Conservation (phyloP, 2,797 vertebrate genomes). For the Rhincodon typus region DNA sequence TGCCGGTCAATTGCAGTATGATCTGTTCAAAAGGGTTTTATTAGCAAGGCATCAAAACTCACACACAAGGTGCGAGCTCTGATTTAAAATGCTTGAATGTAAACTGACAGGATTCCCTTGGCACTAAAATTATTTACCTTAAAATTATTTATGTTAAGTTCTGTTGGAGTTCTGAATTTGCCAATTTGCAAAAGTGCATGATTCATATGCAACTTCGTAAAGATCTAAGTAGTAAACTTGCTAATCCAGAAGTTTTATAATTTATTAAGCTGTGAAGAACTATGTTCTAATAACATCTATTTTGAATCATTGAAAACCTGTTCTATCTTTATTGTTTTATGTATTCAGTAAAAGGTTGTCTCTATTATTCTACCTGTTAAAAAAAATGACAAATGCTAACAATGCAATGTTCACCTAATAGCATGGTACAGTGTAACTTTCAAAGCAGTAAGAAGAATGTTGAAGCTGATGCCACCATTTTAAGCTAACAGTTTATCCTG, state of each 20-base stretch:
- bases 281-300: background rate
- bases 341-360: background rate
- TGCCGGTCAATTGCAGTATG: background rate
- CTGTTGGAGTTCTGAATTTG: background rate
- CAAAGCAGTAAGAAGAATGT: background rate
- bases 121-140: background rate
- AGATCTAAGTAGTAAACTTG: background rate
- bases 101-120: background rate
- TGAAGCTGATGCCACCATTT: background rate
- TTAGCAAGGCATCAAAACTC: background rate
- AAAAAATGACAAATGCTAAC: background rate
- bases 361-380: background rate
- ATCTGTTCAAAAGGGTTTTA: conserved; percentile 21
- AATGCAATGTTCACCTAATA: background rate
- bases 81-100: background rate
- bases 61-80: too few species aligned
- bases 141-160: background rate
- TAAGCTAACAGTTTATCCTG: background rate
- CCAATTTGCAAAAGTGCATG: background rate
- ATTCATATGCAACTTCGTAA: background rate
- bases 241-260: background rate
- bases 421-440: background rate
- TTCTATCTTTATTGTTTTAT: background rate
- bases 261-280: background rate
- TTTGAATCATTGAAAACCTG: background rate